Evolutionary conservation across 2,113 vertebrate genomes (phyloP).

Genomic region (Rhinopomastus cyanomelas): DNA sequence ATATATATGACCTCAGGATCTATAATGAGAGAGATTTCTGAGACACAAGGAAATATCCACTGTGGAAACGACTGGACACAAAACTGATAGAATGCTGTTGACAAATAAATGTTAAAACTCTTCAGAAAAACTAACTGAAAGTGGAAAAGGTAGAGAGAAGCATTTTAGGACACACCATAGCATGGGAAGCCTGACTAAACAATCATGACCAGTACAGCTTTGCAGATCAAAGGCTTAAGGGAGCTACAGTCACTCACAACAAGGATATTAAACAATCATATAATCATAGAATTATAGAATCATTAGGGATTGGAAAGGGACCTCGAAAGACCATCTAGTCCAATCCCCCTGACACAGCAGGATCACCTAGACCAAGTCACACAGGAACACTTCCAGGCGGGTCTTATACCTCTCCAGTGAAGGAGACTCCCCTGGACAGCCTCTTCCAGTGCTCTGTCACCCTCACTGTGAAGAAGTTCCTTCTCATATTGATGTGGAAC

Average conservation of each 20-base stretch:
- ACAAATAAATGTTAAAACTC: not conserved
- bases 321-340: too few relatives aligned
- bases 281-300: too few relatives aligned
- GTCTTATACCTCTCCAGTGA: too few relatives aligned
- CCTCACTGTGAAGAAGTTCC: too few relatives aligned
- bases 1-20: conserved; percentile 18
- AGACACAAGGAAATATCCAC: not conserved
- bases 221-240: not conserved
- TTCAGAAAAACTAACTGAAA: not conserved
- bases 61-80: not conserved
- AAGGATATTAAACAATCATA: too few relatives aligned
- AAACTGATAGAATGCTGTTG: not conserved
- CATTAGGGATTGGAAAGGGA: too few relatives aligned
- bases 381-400: too few relatives aligned
- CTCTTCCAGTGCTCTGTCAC: too few relatives aligned
- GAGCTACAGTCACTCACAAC: not conserved
- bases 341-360: too few relatives aligned
- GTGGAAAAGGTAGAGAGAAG: not conserved
- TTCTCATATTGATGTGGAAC: too few relatives aligned
- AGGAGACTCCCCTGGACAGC: too few relatives aligned
- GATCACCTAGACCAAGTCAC: too few relatives aligned
- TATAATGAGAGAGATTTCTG: not conserved
- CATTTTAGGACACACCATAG: not conserved
- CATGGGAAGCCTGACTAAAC: not conserved
- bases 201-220: not conserved